phyloP scores from a whole-genome alignment of 2,113 vertebrate species.

The Morphnarchus princeps region DNA sequence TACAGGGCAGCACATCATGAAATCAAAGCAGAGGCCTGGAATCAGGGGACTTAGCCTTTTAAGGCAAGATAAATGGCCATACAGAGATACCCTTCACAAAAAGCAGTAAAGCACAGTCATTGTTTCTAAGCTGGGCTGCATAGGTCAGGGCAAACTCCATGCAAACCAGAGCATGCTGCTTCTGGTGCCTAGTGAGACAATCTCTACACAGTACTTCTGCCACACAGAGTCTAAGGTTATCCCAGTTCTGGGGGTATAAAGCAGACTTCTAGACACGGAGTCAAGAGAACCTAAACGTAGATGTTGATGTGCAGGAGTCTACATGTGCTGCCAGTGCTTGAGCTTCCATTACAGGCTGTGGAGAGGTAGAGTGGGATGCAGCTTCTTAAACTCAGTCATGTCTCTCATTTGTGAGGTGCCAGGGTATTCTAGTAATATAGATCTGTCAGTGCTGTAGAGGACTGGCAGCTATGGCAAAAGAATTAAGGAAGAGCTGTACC shows the following conservation, averaged over 20 bases:
- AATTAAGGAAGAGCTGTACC: background rate
- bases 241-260: background rate
- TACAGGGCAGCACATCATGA: background rate
- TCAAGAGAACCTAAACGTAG: background rate
- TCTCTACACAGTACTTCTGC: background rate
- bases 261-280: background rate
- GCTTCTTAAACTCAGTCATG: background rate
- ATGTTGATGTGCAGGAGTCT: background rate
- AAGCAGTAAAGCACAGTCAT: background rate
- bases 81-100: background rate
- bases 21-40: background rate
- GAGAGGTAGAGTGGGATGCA: background rate
- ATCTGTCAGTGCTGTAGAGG: background rate
- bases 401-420: background rate
- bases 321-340: background rate
- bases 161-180: background rate
- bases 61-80: background rate
- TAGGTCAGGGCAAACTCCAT: background rate
- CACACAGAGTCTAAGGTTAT: background rate
- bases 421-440: background rate
- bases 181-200: background rate
- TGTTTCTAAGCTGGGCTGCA: background rate
- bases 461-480: background rate
- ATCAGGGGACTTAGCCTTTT: background rate
- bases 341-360: background rate